Conservation (phyloP, 2,797 vertebrate species). For the Dicrostonyx torquatus region DNA sequence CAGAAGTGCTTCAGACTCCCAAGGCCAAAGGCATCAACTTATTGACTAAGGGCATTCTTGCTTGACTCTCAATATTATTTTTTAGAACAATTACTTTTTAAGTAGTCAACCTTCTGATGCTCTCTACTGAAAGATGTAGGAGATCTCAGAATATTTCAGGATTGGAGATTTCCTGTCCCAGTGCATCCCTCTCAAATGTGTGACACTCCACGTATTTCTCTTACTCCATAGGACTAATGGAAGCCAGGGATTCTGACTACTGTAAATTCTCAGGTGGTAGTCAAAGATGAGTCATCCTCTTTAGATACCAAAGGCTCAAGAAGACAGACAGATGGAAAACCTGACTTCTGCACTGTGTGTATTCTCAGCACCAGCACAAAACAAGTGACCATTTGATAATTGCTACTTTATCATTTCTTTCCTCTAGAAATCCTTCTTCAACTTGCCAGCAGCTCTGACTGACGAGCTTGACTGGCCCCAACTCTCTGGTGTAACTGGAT, state of each 20-base stretch:
- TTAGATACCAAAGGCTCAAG: neutral
- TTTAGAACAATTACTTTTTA: neutral
- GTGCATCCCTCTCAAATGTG: neutral
- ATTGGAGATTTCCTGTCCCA: neutral
- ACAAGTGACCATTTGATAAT: neutral
- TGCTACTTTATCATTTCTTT: neutral
- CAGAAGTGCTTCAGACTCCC: neutral
- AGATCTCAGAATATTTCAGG: neutral
- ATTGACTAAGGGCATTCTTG: neutral
- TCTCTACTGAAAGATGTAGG: conserved; percentile 22
- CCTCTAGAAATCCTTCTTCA: conserved; percentile 85
- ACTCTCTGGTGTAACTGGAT: conserved; percentile 86
- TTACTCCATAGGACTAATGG: no score
- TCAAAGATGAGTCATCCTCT: neutral
- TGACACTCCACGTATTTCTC: accelerated
- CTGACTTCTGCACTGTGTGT: neutral
- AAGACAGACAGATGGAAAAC: neutral
- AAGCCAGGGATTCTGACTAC: neutral
- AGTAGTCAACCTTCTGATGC: neutral
- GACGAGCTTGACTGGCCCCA: conserved; percentile 89
- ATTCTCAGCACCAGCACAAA: neutral
- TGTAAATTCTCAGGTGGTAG: neutral
- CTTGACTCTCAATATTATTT: neutral
- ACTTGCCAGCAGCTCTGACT: conserved; percentile 82
- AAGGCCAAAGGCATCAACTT: neutral